These are phyloP conservation scores for Tachysurus fulvidraco DNA, from an alignment of 2,113 vertebrate species.

Conservation along the genomic window DNA sequence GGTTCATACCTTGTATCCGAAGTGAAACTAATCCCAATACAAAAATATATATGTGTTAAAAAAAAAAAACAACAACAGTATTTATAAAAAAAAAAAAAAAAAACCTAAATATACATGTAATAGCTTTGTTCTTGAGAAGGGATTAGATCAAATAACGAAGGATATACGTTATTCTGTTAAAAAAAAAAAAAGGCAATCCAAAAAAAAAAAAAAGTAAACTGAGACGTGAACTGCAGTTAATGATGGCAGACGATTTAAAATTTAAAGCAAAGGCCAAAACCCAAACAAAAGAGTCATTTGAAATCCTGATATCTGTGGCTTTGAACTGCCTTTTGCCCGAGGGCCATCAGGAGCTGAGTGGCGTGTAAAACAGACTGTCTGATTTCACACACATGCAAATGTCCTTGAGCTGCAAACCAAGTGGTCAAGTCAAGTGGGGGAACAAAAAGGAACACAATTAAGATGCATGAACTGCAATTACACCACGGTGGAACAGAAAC, in stretches of 20 bases:
- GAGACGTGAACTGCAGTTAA: constrained; percentile 29
- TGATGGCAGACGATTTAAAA: constrained; percentile 47
- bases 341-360: constrained; percentile 61
- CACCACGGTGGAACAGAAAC: constrained; percentile 21
- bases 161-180: not conserved
- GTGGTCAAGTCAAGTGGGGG: constrained; percentile 43
- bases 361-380: constrained; percentile 52
- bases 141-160: not conserved
- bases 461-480: constrained; percentile 58
- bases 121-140: not conserved
- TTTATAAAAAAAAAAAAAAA: not conserved
- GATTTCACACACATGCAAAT: constrained; percentile 76
- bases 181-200: constrained; percentile 29
- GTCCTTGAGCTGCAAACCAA: constrained; percentile 62
- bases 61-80: not conserved
- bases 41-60: constrained; percentile 43
- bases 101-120: constrained; percentile 1
- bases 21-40: constrained; percentile 43
- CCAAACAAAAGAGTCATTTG: constrained; percentile 47
- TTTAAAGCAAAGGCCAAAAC: constrained; percentile 42
- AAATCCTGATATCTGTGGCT: constrained; percentile 54
- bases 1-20: constrained; percentile 35
- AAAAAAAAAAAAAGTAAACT: constrained; percentile 13
- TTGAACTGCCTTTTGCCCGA: constrained; percentile 74
- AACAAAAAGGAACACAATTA: constrained; percentile 46